phyloP scores from a whole-genome alignment of 2,888 invertebrate genomes.

The Tipula helvola region DNA sequence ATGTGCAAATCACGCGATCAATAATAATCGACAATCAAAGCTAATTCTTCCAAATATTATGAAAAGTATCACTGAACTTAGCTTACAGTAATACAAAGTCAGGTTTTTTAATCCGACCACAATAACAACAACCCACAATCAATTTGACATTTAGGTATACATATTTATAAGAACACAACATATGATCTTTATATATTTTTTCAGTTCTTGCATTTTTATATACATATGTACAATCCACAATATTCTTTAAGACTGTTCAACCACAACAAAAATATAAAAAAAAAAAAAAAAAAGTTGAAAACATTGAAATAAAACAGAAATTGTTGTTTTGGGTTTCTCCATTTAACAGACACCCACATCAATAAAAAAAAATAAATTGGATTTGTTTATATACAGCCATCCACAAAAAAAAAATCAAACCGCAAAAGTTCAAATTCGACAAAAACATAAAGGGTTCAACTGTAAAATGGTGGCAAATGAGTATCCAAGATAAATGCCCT shows the following conservation, averaged over 20 bases:
- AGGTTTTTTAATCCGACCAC: background rate
- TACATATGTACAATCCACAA: background rate
- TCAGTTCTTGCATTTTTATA: background rate
- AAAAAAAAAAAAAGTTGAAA: background rate
- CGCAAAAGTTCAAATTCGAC: background rate
- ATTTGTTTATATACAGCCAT: background rate
- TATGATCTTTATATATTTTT: background rate
- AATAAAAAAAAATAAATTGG: background rate
- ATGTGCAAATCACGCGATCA: background rate
- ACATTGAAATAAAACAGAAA: background rate
- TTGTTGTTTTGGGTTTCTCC: constrained; percentile 4
- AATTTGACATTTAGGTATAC: background rate
- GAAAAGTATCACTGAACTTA: background rate
- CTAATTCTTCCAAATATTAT: background rate
- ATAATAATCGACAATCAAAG: background rate
- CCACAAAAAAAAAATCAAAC: background rate
- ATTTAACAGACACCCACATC: background rate
- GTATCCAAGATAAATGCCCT: background rate
- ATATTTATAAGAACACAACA: background rate
- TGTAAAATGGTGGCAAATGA: background rate
- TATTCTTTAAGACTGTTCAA: background rate
- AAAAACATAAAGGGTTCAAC: background rate
- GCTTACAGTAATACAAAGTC: background rate
- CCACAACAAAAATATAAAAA: background rate
- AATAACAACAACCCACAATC: background rate